Evolutionary conservation across 92 coral and sea anemone genomes (phyloP).

Genomic region (Epizoanthus fatuus): DNA sequence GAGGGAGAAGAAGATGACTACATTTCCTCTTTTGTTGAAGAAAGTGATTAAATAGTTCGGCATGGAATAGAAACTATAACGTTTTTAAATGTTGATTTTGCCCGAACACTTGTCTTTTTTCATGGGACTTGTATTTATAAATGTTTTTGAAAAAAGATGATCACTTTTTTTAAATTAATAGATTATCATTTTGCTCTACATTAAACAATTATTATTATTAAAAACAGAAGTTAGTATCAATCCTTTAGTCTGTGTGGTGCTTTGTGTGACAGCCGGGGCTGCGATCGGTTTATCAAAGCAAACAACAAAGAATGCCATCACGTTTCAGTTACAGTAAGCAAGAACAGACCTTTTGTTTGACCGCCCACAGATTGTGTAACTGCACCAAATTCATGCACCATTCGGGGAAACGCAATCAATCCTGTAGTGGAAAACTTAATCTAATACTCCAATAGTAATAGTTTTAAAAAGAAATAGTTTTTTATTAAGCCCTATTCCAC

Average conservation of each 20-base stretch:
- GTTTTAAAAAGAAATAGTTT: conserved; percentile 29
- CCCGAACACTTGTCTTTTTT: conserved; percentile 31
- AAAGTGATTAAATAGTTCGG: conserved; percentile 25
- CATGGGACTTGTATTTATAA: conserved; percentile 7
- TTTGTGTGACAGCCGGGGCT: conserved; percentile 27
- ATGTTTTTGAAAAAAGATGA: conserved; percentile 13
- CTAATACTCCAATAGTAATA: neutral
- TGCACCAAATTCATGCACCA: conserved; percentile 17
- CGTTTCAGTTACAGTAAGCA: conserved; percentile 18
- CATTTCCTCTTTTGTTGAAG: conserved; percentile 45
- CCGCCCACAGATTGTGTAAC: conserved; percentile 11
- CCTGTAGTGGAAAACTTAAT: conserved; percentile 17
- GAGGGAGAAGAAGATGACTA: conserved; percentile 32
- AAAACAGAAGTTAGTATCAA: conserved; percentile 30
- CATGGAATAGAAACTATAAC: conserved; percentile 33
- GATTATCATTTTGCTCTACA: conserved; percentile 27
- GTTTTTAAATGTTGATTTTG: conserved; percentile 28
- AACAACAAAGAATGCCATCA: conserved; percentile 20
- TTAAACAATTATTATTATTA: conserved; percentile 6
- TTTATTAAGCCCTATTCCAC: conserved; percentile 17
- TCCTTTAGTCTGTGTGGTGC: conserved; percentile 45
- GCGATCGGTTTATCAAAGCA: conserved; percentile 6
- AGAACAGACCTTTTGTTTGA: conserved; percentile 29
- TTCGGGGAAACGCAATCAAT: conserved; percentile 41
- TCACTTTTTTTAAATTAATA: neutral